A percentile compares a stretch with the other conserved stretches of the same genome.
Conservation (phyloP, 2,113 vertebrate species). For the Albula goreensis region DNA sequence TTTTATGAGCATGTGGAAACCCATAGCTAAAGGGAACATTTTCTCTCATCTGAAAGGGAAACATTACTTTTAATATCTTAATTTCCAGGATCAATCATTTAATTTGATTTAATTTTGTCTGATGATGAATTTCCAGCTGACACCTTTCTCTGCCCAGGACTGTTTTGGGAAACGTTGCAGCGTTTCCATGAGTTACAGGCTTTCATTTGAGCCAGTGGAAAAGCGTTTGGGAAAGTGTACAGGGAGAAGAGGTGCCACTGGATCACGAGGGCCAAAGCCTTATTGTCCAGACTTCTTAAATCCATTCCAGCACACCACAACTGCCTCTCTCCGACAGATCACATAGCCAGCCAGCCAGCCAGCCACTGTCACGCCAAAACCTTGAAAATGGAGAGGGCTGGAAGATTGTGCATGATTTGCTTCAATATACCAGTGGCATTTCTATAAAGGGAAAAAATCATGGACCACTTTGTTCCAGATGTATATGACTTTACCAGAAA, state of each 20-base stretch:
- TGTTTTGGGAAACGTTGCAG: constrained; percentile 4
- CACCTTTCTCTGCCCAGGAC: constrained; percentile 22
- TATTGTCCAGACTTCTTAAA: neutral
- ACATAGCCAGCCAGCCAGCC: neutral
- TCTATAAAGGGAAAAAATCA: neutral
- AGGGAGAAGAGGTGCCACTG: neutral
- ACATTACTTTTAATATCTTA: neutral
- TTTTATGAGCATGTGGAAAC: neutral
- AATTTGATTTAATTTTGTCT: too few species aligned
- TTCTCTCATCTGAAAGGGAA: constrained; percentile 12
- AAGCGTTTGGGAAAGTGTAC: constrained; percentile 5
- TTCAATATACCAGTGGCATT: neutral
- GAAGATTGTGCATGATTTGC: neutral
- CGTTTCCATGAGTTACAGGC: constrained; percentile 10
- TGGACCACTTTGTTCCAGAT: constrained; percentile 3
- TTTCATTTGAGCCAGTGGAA: neutral
- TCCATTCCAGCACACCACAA: neutral
- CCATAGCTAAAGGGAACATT: neutral
- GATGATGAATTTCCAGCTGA: constrained; percentile 1
- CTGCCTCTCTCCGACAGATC: neutral
- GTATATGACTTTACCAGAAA: constrained; percentile 7
- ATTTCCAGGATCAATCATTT: neutral
- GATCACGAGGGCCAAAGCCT: neutral
- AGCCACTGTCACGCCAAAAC: neutral
- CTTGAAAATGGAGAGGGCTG: neutral